Evolutionary conservation across 2,797 vertebrate species (phyloP).

Genomic region (Tarsius wallacei): DNA sequence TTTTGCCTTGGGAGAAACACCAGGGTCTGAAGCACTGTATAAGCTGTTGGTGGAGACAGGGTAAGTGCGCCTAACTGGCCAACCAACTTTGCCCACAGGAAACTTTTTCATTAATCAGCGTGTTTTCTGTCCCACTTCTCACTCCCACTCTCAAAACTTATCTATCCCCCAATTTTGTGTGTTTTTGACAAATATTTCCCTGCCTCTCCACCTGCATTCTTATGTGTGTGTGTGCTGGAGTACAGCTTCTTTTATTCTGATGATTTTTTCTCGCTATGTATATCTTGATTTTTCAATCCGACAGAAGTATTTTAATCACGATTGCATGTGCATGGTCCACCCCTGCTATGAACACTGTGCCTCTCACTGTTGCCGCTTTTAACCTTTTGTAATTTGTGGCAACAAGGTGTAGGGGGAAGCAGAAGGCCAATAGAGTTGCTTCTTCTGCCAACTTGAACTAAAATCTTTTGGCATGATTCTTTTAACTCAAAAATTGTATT

Average conservation of each 20-base stretch:
- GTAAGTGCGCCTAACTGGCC: background rate
- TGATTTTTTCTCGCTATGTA: background rate
- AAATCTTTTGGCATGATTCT: background rate
- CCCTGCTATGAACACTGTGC: background rate
- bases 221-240: background rate
- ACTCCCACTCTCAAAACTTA: background rate
- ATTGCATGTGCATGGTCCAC: background rate
- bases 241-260: background rate
- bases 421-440: background rate
- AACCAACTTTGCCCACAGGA: background rate
- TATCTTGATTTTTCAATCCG: background rate
- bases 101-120: background rate
- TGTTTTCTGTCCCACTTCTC: background rate
- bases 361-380: background rate
- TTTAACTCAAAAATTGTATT: background rate
- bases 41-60: background rate
- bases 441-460: background rate
- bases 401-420: background rate
- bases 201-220: background rate
- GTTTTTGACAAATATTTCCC: background rate
- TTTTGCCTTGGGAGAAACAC: slow-evolving; percentile 2
- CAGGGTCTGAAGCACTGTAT: background rate
- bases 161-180: background rate
- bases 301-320: background rate
- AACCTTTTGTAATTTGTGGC: background rate